These are phyloP conservation scores for Brachyptera risi DNA, from an alignment of 2,888 invertebrate species.

Conservation along the genomic window DNA sequence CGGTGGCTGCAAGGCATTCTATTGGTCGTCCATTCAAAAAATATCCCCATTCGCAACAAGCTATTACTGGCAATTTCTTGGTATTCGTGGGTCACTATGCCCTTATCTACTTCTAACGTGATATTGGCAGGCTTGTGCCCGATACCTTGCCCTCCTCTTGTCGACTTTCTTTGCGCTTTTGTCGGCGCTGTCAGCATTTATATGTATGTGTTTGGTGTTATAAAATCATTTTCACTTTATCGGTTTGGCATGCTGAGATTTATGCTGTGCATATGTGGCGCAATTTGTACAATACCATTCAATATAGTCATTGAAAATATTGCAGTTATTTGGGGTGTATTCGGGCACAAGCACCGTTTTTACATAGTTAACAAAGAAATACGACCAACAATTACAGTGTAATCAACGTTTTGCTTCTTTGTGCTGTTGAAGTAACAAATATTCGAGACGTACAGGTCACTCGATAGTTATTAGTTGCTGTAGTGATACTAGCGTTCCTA, in stretches of 20 bases:
- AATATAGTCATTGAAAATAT: constrained; percentile 93
- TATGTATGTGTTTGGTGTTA: constrained; percentile 97
- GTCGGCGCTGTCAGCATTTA: constrained; percentile 92
- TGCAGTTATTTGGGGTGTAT: constrained; percentile 90
- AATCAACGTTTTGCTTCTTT: too few relatives aligned
- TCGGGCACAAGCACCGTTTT: constrained; percentile 94
- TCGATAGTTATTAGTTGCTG: too few relatives aligned
- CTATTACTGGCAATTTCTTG: constrained; percentile 80
- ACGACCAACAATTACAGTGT: constrained; percentile 63
- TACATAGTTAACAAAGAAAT: constrained; percentile 94
- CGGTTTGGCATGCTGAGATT: constrained; percentile 79
- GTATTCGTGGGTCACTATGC: constrained; percentile 95
- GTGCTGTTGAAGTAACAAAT: too few relatives aligned
- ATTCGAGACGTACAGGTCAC: too few relatives aligned
- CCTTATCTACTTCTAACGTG: constrained; percentile 86
- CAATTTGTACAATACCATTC: constrained; percentile 86
- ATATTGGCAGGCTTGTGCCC: constrained; percentile 81
- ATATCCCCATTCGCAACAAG: constrained; percentile 75
- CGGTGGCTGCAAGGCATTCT: constrained; percentile 93
- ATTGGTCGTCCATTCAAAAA: constrained; percentile 80
- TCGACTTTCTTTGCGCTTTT: constrained; percentile 86
- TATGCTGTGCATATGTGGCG: constrained; percentile 75
- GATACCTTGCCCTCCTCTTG: constrained; percentile 74
- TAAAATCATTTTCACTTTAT: constrained; percentile 89
- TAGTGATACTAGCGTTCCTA: too few relatives aligned